Conservation (phyloP, 2,113 vertebrate genomes). For the Osmerus mordax region DNA sequence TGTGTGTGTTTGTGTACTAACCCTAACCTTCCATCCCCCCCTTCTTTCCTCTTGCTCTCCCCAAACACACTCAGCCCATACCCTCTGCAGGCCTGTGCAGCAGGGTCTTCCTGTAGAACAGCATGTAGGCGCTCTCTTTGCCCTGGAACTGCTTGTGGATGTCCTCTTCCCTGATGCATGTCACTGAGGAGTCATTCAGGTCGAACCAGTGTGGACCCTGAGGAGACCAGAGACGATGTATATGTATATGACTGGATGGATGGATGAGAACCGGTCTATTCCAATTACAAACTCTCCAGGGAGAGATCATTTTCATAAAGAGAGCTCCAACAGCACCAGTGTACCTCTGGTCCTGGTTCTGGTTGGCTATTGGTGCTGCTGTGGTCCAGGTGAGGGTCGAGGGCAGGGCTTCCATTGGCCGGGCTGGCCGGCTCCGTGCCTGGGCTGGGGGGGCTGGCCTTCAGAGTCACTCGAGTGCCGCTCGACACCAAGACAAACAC, state of each 20-base stretch:
- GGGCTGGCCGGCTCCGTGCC: conserved; percentile 24
- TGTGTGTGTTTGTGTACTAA: too few species aligned
- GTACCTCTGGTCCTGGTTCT: conserved; percentile 45
- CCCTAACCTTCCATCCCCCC: not conserved
- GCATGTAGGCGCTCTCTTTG: conserved; percentile 97
- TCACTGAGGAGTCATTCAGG: conserved; percentile 88
- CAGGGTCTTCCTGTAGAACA: conserved; percentile 89
- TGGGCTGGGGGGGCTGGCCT: conserved; percentile 50
- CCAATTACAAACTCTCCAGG: too few species aligned
- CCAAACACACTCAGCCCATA: conserved; percentile 49
- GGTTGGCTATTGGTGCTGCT: conserved; percentile 22
- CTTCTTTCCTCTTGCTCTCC: not conserved
- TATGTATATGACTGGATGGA: too few species aligned
- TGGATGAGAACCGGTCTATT: too few species aligned
- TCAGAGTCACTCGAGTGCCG: conserved; percentile 76
- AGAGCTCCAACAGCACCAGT: not conserved
- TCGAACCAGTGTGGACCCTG: conserved; percentile 88
- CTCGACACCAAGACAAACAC: conserved; percentile 80
- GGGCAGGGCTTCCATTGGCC: conserved; percentile 21
- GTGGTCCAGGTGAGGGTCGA: conserved; percentile 16
- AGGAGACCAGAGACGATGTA: conserved; percentile 32
- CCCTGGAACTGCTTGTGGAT: conserved; percentile 95
- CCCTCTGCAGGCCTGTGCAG: conserved; percentile 84
- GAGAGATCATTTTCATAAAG: not conserved
- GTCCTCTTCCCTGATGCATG: conserved; percentile 82